Percentiles rank a stretch among this genome's conserved stretches.
Evolutionary conservation across 2,113 vertebrate species (phyloP).

Genomic region (Phyllostomus discolor): DNA sequence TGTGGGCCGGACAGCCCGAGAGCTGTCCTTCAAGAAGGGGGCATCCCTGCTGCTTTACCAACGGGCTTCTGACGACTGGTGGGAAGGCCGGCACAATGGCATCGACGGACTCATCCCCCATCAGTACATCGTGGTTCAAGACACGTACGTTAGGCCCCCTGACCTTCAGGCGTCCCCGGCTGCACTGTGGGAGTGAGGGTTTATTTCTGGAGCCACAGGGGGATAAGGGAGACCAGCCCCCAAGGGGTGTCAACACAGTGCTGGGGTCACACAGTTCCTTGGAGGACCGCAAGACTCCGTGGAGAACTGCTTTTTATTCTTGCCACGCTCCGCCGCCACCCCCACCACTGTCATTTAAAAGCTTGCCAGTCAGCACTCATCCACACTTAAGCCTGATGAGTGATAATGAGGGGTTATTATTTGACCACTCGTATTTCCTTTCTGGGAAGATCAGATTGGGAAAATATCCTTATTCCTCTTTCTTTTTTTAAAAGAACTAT

Average conservation of each 20-base stretch:
- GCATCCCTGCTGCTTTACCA: conserved; percentile 92
- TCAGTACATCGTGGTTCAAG: conserved; percentile 95
- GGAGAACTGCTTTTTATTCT: background rate
- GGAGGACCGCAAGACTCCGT: background rate
- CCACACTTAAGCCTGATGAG: background rate
- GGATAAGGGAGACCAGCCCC: background rate
- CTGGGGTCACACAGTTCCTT: background rate
- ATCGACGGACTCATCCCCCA: conserved; percentile 93
- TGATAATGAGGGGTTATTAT: background rate
- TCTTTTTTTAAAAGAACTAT: background rate
- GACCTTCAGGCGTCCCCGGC: background rate
- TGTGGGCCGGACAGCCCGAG: conserved; percentile 89
- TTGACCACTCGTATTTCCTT: background rate
- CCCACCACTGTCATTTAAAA: background rate
- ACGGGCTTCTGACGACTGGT: conserved; percentile 96
- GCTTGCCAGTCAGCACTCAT: background rate
- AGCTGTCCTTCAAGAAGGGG: conserved; percentile 96
- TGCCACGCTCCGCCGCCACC: background rate
- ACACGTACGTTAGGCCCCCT: conserved; percentile 85
- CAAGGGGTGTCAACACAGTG: fast-evolving
- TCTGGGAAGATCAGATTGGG: background rate
- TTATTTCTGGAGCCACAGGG: background rate
- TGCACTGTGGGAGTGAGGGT: background rate
- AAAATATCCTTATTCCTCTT: background rate
- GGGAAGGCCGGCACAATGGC: conserved; percentile 94